Percentiles rank a stretch among this genome's conserved stretches.
These are phyloP conservation scores for Crenichthys baileyi DNA, from an alignment of 2,797 vertebrate species.

Conservation along the genomic window DNA sequence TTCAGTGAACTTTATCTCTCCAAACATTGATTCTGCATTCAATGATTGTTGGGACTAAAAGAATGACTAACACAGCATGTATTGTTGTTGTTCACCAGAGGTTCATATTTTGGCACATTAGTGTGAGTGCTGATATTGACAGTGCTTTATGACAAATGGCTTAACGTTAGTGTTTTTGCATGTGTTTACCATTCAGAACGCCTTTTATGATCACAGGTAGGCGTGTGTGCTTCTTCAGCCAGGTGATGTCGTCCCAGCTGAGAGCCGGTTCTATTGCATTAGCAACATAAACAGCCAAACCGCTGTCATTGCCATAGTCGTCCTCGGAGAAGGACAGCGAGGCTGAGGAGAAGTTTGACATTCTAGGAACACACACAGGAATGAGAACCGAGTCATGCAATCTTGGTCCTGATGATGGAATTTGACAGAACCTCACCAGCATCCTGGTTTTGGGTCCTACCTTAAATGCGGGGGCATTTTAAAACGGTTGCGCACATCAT, in stretches of 20 bases:
- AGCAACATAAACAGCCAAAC: constrained; percentile 86
- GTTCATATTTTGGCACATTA: background rate
- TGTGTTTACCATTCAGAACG: constrained; percentile 81
- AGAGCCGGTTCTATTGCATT: constrained; percentile 87
- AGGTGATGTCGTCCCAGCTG: constrained; percentile 88
- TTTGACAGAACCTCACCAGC: background rate
- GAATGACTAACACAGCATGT: background rate
- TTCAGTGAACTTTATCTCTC: background rate
- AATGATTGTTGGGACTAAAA: background rate
- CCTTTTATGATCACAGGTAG: constrained; percentile 87
- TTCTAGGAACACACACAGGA: constrained; percentile 25
- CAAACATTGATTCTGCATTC: background rate
- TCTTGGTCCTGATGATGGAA: background rate
- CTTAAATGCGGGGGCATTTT: constrained; percentile 92
- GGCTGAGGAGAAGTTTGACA: constrained; percentile 91
- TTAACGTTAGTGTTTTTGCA: background rate
- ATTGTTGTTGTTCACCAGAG: background rate
- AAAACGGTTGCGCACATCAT: constrained; percentile 92
- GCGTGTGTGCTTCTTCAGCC: constrained; percentile 85
- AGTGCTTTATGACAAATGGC: background rate
- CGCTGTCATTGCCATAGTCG: constrained; percentile 85
- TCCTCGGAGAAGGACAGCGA: constrained; percentile 89
- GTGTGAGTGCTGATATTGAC: background rate
- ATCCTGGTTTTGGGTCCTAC: constrained; percentile 70
- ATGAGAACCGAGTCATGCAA: background rate